Conservation (phyloP, 30 jellyfish, hydroid and myxozoan species). For the Haliclystus octoradiatus region DNA sequence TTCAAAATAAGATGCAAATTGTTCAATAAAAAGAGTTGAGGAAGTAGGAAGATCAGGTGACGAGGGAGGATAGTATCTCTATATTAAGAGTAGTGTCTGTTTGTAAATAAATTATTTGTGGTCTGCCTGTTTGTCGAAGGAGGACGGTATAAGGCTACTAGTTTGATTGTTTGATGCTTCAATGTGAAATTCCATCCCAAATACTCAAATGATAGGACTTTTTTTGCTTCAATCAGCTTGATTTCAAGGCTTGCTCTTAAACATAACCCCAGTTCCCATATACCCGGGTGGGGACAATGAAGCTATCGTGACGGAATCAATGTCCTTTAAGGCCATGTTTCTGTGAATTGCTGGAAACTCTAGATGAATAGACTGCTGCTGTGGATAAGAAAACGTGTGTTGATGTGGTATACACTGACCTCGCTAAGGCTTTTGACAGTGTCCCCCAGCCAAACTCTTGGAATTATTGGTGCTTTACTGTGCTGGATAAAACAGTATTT, state of each 20-base stretch:
- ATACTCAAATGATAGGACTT: conserved; percentile 16
- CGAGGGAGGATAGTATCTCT: too few species aligned
- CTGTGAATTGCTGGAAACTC: too few species aligned
- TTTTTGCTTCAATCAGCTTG: conserved; percentile 4
- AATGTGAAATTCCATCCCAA: conserved; percentile 12
- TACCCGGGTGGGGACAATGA: conserved; percentile 14
- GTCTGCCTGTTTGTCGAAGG: too few species aligned
- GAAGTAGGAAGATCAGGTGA: conserved; percentile 15
- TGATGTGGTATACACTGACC: too few species aligned
- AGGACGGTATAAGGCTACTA: conserved; percentile 8
- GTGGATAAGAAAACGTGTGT: too few species aligned
- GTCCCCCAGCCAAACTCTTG: too few species aligned
- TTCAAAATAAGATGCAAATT: conserved; percentile 15
- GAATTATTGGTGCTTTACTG: too few species aligned
- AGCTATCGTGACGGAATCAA: conserved; percentile 8
- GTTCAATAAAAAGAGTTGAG: conserved; percentile 2
- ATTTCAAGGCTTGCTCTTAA: conserved; percentile 8
- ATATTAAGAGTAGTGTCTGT: too few species aligned
- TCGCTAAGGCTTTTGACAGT: too few species aligned
- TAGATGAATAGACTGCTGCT: too few species aligned
- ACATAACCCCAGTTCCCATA: conserved; percentile 22
- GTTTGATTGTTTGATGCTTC: conserved; percentile 3
- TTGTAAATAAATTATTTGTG: too few species aligned
- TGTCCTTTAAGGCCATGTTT: conserved; percentile 20
- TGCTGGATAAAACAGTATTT: too few species aligned